Percentiles rank a stretch among this genome's conserved stretches.
Conservation (phyloP, 2,113 vertebrate species). For the Meleagris gallopavo region DNA sequence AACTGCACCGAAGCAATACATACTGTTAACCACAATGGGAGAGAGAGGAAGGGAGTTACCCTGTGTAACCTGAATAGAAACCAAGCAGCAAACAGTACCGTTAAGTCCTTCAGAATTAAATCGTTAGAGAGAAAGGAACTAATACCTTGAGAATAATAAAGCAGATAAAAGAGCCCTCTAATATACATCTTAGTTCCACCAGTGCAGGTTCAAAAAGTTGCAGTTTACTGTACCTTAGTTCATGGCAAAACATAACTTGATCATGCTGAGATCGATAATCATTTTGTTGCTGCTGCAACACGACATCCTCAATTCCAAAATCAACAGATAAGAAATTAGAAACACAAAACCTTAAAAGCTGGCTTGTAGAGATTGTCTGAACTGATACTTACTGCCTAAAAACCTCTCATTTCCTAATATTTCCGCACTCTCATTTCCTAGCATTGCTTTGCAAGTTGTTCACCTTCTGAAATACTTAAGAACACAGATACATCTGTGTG, state of each 20-base stretch:
- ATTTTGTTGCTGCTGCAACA: not conserved
- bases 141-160: slow-evolving; percentile 10
- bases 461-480: not conserved
- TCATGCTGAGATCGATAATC: not conserved
- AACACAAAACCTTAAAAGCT: not conserved
- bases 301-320: not conserved
- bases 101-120: slow-evolving; percentile 1
- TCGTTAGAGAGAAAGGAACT: not conserved
- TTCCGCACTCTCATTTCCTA: not conserved
- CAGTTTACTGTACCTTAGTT: not conserved
- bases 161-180: not conserved
- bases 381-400: not conserved
- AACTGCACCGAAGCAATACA: not conserved
- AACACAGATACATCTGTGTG: not conserved
- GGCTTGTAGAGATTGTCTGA: not conserved
- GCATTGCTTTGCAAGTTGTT: not conserved
- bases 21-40: slow-evolving; percentile 56
- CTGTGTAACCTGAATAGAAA: slow-evolving; percentile 50
- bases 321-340: not conserved
- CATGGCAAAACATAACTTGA: not conserved
- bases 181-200: not conserved
- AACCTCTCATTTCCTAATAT: not conserved
- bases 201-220: not conserved
- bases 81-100: slow-evolving; percentile 8
- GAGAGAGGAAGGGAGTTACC: slow-evolving; percentile 72